phyloP scores from a whole-genome alignment of 2,113 vertebrate genomes.

The Sander vitreus region DNA sequence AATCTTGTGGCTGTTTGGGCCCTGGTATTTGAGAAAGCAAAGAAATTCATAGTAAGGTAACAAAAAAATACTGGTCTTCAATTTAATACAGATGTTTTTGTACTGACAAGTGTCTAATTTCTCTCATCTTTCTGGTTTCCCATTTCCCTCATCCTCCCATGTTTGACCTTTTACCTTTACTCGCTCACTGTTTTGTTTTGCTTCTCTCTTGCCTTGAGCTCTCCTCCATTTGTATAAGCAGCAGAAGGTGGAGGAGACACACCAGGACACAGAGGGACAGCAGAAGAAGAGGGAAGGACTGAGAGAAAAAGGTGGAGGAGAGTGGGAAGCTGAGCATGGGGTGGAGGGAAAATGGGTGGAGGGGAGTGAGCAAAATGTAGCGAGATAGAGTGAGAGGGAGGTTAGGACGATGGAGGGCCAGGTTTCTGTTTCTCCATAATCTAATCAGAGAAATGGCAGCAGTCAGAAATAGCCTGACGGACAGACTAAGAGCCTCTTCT shows the following conservation, averaged over 20 bases:
- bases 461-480: constrained; percentile 85
- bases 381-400: constrained; percentile 66
- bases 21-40: background rate
- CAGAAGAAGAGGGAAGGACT: constrained; percentile 20
- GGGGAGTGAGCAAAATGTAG: constrained; percentile 48
- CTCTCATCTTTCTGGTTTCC: background rate
- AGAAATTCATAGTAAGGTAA: background rate
- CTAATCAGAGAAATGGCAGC: constrained; percentile 85
- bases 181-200: background rate
- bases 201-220: constrained; percentile 9
- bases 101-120: background rate
- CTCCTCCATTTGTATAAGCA: constrained; percentile 11
- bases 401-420: constrained; percentile 77
- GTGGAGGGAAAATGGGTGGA: constrained; percentile 7
- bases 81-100: background rate
- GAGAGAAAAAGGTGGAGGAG: constrained; percentile 35
- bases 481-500: constrained; percentile 83
- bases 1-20: background rate
- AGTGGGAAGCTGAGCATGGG: constrained; percentile 1
- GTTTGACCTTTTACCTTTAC: constrained; percentile 7
- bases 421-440: constrained; percentile 85
- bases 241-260: constrained; percentile 34
- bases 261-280: constrained; percentile 23
- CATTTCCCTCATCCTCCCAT: background rate
- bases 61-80: background rate